phyloP scores from a whole-genome alignment of 1,140 invertebrate species.

The Zophobas morio region DNA sequence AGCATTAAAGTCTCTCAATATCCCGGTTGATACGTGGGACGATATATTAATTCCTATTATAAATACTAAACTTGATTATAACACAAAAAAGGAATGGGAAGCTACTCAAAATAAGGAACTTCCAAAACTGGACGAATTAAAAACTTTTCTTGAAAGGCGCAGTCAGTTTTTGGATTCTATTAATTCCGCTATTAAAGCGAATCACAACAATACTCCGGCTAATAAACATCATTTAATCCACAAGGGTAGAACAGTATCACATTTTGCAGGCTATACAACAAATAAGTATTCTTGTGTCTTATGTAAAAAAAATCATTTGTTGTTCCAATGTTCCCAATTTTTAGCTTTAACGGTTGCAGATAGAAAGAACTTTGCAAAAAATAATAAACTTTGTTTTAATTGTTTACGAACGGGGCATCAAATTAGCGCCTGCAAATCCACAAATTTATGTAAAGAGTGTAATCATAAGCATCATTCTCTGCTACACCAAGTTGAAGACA shows the following conservation, averaged over 20 bases:
- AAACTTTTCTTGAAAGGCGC: neutral
- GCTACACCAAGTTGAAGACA: neutral
- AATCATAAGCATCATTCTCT: neutral
- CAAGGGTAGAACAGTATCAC: neutral
- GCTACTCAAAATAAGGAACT: neutral
- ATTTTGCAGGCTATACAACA: neutral
- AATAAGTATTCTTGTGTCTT: no score
- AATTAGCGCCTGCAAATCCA: neutral
- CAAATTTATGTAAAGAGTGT: neutral
- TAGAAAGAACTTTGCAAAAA: no score
- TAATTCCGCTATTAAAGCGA: neutral
- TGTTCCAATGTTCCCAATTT: no score
- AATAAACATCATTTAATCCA: neutral
- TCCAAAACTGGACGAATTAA: neutral
- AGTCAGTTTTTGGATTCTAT: neutral
- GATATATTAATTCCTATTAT: no score
- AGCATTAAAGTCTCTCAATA: no score
- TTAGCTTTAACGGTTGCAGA: no score
- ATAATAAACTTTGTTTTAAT: no score
- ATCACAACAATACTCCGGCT: neutral
- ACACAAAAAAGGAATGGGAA: conserved; percentile 21
- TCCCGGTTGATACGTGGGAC: no score
- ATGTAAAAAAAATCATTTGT: no score
- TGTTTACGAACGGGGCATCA: no score
- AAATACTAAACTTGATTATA: no score